A percentile compares a stretch with the other conserved stretches of the same genome.
Evolutionary conservation across 2,888 invertebrate genomes (phyloP).

Genomic region (Drosophila lutescens): DNA sequence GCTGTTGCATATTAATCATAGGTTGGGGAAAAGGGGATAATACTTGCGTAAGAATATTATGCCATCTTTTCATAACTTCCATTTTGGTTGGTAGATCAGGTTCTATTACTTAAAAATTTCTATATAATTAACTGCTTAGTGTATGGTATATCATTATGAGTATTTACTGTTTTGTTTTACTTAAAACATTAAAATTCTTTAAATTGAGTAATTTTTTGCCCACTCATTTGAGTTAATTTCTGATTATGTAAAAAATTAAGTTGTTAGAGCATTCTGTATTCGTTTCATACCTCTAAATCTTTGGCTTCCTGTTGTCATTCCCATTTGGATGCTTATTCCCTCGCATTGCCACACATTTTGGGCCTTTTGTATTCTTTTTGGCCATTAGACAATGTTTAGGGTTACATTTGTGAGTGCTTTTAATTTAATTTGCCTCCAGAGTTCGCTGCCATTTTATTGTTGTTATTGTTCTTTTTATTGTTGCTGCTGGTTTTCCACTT

Average conservation of each 20-base stretch:
- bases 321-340: constrained; percentile 24
- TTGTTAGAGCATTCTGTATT: constrained; percentile 15
- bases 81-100: background rate
- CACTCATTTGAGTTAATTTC: too few relatives aligned
- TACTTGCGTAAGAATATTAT: constrained; percentile 3
- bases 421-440: constrained; percentile 64
- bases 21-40: background rate
- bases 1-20: constrained; percentile 27
- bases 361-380: constrained; percentile 42
- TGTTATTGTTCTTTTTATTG: constrained; percentile 34
- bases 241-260: too few relatives aligned
- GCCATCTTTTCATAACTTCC: background rate
- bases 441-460: constrained; percentile 37
- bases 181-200: background rate
- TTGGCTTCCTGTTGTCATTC: constrained; percentile 24
- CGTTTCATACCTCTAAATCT: background rate
- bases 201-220: background rate
- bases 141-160: background rate
- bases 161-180: too few relatives aligned
- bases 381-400: constrained; percentile 65
- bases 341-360: constrained; percentile 45
- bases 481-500: constrained; percentile 34
- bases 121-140: background rate
- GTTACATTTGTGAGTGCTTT: constrained; percentile 66
- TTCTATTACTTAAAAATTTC: background rate